These are phyloP conservation scores for Coelinius sp. DNA, from an alignment of 2,888 invertebrate genomes.

Conservation along the genomic window DNA sequence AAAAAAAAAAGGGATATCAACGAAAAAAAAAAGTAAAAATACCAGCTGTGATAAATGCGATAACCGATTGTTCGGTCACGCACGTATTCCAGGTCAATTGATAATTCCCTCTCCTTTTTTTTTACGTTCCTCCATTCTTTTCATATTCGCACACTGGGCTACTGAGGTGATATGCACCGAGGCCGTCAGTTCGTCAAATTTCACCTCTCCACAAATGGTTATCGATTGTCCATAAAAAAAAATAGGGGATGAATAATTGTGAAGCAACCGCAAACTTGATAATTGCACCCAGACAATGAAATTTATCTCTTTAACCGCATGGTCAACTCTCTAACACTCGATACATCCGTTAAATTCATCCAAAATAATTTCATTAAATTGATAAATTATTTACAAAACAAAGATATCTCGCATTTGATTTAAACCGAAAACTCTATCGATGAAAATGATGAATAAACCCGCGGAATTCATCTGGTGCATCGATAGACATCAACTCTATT, in stretches of 20 bases:
- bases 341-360: not conserved
- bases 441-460: not conserved
- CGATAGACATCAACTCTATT: not conserved
- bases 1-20: not conserved
- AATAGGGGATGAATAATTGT: not conserved
- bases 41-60: conserved; percentile 28
- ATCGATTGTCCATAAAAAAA: conserved; percentile 29
- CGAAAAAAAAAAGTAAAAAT: not conserved
- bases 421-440: not conserved
- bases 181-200: conserved; percentile 20
- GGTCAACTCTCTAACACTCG: not conserved
- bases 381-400: not conserved
- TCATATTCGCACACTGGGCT: not conserved
- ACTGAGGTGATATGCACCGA: conserved; percentile 10
- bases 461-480: not conserved
- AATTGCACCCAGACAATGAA: not conserved
- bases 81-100: conserved; percentile 31
- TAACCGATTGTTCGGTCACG: conserved; percentile 30
- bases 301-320: conserved; percentile 12
- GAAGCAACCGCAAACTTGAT: conserved; percentile 1
- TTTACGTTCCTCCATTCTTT: not conserved
- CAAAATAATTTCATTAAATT: conserved; percentile 2
- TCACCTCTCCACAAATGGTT: conserved; percentile 7
- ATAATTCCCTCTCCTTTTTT: conserved; percentile 27
- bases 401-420: not conserved